Base-by-base conservation (phyloP, 2,888 invertebrate species). In the Chrysolina americana region DNA sequence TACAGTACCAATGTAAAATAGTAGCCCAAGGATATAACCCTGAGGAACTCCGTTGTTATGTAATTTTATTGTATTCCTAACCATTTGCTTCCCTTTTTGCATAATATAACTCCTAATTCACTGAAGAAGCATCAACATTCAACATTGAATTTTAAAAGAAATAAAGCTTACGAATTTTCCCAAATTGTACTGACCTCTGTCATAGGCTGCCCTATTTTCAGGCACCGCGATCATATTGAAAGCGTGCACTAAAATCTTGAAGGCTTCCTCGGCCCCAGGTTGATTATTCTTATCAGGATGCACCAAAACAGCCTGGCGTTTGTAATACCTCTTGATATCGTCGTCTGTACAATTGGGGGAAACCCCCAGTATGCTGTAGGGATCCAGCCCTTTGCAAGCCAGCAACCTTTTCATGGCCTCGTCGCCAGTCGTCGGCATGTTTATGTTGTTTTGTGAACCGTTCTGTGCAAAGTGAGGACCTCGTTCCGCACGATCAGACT, bases 241-340 rank as follows among this genome's bases (percentile, higher is more conserved):
- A 9, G 98, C 98, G 86, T 97, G 95, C 83, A 96, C 97, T 80
- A 98, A 89, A 86, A 98, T 97, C 89, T 98, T 98, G 88, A 98
- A 98, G 48, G 98, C 97, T 88, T 98, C 98, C 86, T 98, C 98
- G 0, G 98, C 97, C 41, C 98, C 98, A 5, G 97, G 95, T 87
- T 96, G 96, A 85, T 94, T 95, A 88, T 98, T 98, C 89, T 98
- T 98, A 87, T 98, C 98, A 0, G 98, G 98, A 89, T 98, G 98
- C 48, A 98, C 98, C 50, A 98, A 90, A 83, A 98, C 95, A 10
- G 97, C 98, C 88, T 98, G 97, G 82, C 95, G 92, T 84, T 97
- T 94, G 88, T 98, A 98, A 90, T 98, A 97, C 73, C 95, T 94
- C 86, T 96, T 96, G 83, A 98, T 96, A 85, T 98, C 97, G 81